A percentile compares a stretch with the other conserved stretches of the same genome.
These are phyloP conservation scores for Picus viridis DNA, from an alignment of 2,797 vertebrate genomes.

Conservation along the genomic window DNA sequence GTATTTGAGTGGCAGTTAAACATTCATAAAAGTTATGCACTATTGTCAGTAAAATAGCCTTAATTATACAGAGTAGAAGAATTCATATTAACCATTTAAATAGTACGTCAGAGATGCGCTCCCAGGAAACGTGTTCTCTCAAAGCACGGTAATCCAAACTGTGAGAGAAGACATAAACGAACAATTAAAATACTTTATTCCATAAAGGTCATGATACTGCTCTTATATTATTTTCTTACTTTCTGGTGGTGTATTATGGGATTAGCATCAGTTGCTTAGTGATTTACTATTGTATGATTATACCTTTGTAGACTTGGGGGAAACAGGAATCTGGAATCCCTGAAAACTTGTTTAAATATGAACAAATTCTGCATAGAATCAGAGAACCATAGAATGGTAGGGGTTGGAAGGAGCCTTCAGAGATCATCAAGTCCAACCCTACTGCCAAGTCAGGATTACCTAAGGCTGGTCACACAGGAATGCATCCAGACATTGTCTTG, in stretches of 20 bases:
- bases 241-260: neutral
- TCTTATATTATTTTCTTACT: neutral
- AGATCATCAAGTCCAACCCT: no score
- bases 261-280: neutral
- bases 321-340: neutral
- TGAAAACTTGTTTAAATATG: neutral
- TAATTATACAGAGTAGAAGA: neutral
- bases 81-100: neutral
- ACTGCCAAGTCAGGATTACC: no score
- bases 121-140: neutral
- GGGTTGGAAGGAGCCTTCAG: no score
- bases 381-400: no score
- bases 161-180: neutral
- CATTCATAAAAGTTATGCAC: neutral
- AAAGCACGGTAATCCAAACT: neutral
- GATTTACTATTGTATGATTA: neutral
- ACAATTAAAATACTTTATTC: neutral
- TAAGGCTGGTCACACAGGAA: no score
- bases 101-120: neutral
- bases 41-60: neutral
- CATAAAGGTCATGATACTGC: neutral
- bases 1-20: slow-evolving; percentile 31
- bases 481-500: no score
- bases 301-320: neutral
- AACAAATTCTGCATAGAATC: neutral